These are phyloP conservation scores for Torymus auratus DNA, from an alignment of 2,888 invertebrate genomes.

Conservation along the genomic window DNA sequence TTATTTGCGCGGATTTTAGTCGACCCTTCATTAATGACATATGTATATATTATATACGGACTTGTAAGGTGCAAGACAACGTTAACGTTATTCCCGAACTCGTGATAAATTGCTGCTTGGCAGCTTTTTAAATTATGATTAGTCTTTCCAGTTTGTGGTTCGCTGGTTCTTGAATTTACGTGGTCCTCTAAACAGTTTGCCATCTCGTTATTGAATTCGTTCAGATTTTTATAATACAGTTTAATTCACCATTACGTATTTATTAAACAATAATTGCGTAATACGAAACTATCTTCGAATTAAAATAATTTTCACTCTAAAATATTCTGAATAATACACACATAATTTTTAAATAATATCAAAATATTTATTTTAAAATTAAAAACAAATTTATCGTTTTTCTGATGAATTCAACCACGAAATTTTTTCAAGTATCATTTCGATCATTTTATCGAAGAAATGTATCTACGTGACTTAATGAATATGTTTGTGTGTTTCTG, in stretches of 20 bases:
- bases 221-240: background rate
- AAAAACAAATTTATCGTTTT: background rate
- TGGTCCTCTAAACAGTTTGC: slow-evolving; percentile 48
- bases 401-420: slow-evolving; percentile 20
- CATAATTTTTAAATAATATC: background rate
- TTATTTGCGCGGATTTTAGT: slow-evolving; percentile 11
- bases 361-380: background rate
- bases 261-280: too few relatives aligned
- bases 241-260: slow-evolving; percentile 8
- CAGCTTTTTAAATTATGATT: slow-evolving; percentile 38
- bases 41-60: slow-evolving; percentile 38
- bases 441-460: slow-evolving; percentile 33
- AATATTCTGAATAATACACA: too few relatives aligned
- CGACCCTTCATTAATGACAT: slow-evolving; percentile 30
- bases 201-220: slow-evolving; percentile 31
- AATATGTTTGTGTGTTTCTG: slow-evolving; percentile 12
- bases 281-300: too few relatives aligned
- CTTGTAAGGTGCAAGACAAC: slow-evolving; percentile 41
- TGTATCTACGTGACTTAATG: slow-evolving; percentile 7
- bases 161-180: slow-evolving; percentile 44
- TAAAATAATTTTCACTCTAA: too few relatives aligned
- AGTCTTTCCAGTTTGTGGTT: slow-evolving; percentile 50
- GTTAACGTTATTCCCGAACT: slow-evolving; percentile 41
- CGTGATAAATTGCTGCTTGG: slow-evolving; percentile 21
- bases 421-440: slow-evolving; percentile 33